Evolutionary conservation across 2,797 vertebrate species (phyloP), one percentile per base, ranked within the genome.

Genomic region (Eremophila alpestris): DNA sequence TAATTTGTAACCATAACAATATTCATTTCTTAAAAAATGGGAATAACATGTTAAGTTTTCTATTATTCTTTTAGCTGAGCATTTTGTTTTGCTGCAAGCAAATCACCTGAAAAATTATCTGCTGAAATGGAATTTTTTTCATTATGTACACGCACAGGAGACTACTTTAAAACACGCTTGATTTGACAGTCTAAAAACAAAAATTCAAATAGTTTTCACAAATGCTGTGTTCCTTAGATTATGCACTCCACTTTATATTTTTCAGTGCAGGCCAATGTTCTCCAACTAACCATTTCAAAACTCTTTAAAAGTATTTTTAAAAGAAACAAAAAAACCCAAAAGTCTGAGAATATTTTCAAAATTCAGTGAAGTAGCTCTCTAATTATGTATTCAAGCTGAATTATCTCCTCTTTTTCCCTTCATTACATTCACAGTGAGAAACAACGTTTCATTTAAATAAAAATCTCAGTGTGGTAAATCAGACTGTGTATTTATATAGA

Each of bases 21-120:
- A 85, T 49, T 92, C 8, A 74, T 84, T 91, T 81, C 41, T 79
- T 29, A 2, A 56, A 87, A 78, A 86, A 91, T 54, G 19, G 34
- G 68, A 93, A 40, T 52, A 93, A 74, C 20, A 67, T 3, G 0
- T 73, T 94, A 78, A 46, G 20, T 58, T 94, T 97, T 94, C 81
- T 30, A 24, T 92, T 63, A 90, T 93, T 45, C 58, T 92, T 97
- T 96, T 85, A 97, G 77, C 82, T 88, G 70, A 95, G 32, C 16
- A 40, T 92, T 97, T 97, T 96, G 67, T 92, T 98, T 95, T 96
- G 76, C 92, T 97, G 18, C 24, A 94, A 84, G 91, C 41, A 97
- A 96, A 97, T 97, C 93, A 96, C 94, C 60, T 97, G 81, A 96
- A 95, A 97, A 95, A 80, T 95, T 91, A 96, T 94, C 73, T 76